Conservation (phyloP, 2,888 invertebrate species). For the Bombylius major region DNA sequence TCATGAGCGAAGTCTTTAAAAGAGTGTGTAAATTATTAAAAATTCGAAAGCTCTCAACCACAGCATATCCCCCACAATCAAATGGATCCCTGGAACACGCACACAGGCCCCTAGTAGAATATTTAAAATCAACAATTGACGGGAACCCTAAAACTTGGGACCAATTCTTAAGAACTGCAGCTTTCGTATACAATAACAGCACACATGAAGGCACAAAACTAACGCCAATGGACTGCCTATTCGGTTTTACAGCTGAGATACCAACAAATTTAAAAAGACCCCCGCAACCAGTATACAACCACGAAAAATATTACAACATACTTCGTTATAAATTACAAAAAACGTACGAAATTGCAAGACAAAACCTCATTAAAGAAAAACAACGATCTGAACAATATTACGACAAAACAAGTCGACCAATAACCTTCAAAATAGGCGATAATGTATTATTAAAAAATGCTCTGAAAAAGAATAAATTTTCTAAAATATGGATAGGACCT, state of each 20-base stretch:
- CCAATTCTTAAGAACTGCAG: slow-evolving; percentile 4
- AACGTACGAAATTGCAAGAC: not conserved
- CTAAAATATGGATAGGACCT: not conserved
- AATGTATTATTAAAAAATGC: not conserved
- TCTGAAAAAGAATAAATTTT: too few species aligned
- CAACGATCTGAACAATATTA: not conserved
- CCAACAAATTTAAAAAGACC: not conserved
- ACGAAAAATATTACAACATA: not conserved
- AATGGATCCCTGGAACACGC: slow-evolving; percentile 7
- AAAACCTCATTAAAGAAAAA: not conserved
- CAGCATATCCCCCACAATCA: not conserved
- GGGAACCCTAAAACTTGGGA: slow-evolving; percentile 10
- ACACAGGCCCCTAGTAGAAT: slow-evolving; percentile 4
- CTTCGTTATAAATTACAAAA: not conserved
- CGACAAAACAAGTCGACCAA: not conserved
- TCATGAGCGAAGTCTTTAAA: not conserved
- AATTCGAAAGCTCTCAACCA: not conserved
- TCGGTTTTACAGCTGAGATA: not conserved
- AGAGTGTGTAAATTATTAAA: not conserved
- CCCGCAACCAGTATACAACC: not conserved
- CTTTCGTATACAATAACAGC: slow-evolving; percentile 7
- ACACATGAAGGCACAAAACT: slow-evolving; percentile 2
- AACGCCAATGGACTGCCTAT: slow-evolving; percentile 1
- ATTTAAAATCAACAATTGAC: slow-evolving; percentile 1
- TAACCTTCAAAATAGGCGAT: not conserved